Percentiles rank a stretch among this genome's conserved stretches.
These are phyloP conservation scores for Metallyticus violacea DNA, from an alignment of 2,888 invertebrate genomes.

Conservation along the genomic window DNA sequence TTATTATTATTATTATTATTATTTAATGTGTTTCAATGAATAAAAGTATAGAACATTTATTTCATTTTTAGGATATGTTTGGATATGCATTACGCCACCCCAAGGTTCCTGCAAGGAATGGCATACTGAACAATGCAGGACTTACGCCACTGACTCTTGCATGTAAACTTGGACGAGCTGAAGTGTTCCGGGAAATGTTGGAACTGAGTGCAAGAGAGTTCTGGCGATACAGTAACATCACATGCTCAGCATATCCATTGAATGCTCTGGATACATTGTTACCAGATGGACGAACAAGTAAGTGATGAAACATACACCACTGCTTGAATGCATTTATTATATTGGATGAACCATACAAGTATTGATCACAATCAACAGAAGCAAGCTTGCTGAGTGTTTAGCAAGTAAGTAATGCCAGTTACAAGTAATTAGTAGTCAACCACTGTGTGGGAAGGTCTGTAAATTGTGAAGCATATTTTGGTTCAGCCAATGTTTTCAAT, in stretches of 20 bases:
- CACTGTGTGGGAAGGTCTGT: too few relatives aligned
- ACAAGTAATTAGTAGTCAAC: too few relatives aligned
- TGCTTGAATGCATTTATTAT: too few relatives aligned
- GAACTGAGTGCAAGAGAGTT: constrained; percentile 93
- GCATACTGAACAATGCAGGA: constrained; percentile 83
- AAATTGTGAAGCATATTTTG: too few relatives aligned
- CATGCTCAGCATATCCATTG: constrained; percentile 95
- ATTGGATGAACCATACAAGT: too few relatives aligned
- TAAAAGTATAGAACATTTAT: neutral
- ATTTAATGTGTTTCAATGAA: neutral
- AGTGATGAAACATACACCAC: constrained; percentile 43
- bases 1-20: too few relatives aligned
- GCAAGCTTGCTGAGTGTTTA: too few relatives aligned
- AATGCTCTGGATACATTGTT: constrained; percentile 94
- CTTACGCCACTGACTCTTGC: constrained; percentile 94
- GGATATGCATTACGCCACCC: constrained; percentile 96
- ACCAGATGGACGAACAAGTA: constrained; percentile 94
- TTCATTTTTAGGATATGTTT: constrained; percentile 83
- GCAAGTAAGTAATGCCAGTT: too few relatives aligned
- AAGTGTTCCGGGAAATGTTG: constrained; percentile 97
- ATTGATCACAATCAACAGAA: too few relatives aligned
- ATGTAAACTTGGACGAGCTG: constrained; percentile 92
- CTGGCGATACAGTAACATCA: constrained; percentile 98
- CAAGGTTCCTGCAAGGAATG: constrained; percentile 87
- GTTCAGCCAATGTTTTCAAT: too few relatives aligned